Percentiles rank a stretch among this genome's conserved stretches.
phyloP scores from a whole-genome alignment of 2,888 invertebrate genomes.

The Euspilapteryx auroguttella region DNA sequence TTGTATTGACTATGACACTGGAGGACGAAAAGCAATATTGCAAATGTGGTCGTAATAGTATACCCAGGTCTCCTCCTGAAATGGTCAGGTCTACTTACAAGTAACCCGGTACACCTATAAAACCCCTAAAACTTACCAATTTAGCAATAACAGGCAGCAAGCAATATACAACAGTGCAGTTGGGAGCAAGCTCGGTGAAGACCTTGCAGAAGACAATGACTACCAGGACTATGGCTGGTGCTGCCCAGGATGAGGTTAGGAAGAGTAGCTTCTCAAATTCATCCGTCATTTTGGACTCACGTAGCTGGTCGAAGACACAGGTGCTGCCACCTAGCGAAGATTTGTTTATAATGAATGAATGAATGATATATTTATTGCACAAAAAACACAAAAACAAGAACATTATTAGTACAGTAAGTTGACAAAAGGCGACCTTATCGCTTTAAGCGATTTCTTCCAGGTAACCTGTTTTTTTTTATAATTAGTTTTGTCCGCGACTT shows the following conservation, averaged over 20 bases:
- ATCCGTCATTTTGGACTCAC: conserved; percentile 21
- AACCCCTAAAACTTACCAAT: conserved; percentile 16
- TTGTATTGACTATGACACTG: no score
- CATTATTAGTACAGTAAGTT: no score
- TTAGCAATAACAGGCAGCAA: conserved; percentile 24
- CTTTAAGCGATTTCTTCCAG: no score
- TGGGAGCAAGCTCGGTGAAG: conserved; percentile 26
- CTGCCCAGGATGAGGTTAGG: conserved; percentile 17
- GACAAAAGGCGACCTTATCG: no score
- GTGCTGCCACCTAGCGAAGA: conserved; percentile 19
- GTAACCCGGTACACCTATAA: conserved; percentile 3
- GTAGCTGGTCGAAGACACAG: conserved; percentile 22
- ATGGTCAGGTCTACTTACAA: no score
- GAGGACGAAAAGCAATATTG: no score
- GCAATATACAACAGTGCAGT: conserved; percentile 17
- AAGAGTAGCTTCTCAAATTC: conserved; percentile 24
- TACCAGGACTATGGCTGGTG: conserved; percentile 16
- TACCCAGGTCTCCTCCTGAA: neutral
- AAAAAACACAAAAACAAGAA: no score
- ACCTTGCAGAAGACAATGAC: conserved; percentile 25
- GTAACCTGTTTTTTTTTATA: no score
- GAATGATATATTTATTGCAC: no score
- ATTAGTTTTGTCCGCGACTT: conserved; percentile 6
- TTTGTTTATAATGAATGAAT: neutral
- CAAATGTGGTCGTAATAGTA: no score